These are phyloP conservation scores for Eulacestoma nigropectus DNA, from an alignment of 2,113 vertebrate species.

Conservation along the genomic window DNA sequence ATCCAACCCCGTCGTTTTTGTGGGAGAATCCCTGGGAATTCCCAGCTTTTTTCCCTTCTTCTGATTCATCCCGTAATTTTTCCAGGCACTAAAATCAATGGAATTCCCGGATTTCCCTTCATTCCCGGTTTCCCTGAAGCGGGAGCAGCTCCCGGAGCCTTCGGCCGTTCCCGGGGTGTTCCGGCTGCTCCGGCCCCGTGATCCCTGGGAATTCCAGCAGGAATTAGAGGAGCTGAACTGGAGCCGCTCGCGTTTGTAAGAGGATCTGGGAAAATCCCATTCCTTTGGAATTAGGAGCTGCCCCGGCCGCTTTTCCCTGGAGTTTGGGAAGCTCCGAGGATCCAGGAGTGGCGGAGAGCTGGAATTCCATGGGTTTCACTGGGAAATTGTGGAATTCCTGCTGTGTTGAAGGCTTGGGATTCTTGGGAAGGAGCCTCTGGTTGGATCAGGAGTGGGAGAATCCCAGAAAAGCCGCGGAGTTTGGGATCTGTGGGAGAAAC, in stretches of 20 bases:
- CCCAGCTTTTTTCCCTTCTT: neutral
- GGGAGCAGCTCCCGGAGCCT: neutral
- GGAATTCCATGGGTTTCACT: neutral
- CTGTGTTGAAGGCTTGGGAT: neutral
- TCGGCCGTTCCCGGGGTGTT: fast-evolving
- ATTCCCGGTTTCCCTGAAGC: neutral
- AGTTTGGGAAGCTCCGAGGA: neutral
- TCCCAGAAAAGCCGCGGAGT: neutral
- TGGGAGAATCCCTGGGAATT: neutral
- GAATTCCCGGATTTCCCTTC: neutral
- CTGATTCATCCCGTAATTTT: fast-evolving
- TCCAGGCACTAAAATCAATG: neutral
- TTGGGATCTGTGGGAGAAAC: neutral
- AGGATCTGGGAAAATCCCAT: neutral
- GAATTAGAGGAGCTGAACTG: neutral
- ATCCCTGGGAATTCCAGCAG: neutral
- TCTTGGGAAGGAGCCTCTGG: neutral
- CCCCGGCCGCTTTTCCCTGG: fast-evolving
- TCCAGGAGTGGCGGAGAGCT: neutral
- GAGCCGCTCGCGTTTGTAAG: neutral
- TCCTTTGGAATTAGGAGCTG: neutral
- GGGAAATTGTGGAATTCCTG: neutral
- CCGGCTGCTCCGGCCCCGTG: neutral
- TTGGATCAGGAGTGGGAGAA: neutral
- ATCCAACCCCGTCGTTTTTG: too few relatives aligned